These are phyloP conservation scores for Brachypteracias leptosomus DNA, from an alignment of 2,113 vertebrate species.

Conservation along the genomic window DNA sequence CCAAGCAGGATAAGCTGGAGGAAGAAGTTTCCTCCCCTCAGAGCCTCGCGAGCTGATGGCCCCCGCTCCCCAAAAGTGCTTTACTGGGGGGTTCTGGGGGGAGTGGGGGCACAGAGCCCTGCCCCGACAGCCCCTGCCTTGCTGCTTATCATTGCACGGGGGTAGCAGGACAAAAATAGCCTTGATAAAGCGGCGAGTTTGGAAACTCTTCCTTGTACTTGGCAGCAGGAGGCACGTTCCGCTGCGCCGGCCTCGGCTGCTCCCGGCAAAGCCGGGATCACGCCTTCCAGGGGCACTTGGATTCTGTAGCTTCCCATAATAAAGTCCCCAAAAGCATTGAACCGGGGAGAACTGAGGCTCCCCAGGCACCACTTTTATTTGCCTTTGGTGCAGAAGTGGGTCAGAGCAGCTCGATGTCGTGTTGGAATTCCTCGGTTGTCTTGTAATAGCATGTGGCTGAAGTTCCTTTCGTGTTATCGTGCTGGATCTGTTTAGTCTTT, in stretches of 20 bases:
- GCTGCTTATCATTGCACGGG: neutral
- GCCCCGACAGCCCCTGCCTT: neutral
- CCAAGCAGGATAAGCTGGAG: neutral
- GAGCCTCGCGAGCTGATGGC: neutral
- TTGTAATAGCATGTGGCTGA: neutral
- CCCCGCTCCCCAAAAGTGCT: neutral
- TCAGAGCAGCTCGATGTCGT: neutral
- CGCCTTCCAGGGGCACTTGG: neutral
- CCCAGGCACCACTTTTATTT: neutral
- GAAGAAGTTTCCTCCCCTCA: slow-evolving; percentile 11
- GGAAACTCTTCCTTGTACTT: neutral
- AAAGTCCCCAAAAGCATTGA: neutral
- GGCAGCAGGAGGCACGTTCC: neutral
- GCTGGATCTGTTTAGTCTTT: slow-evolving; percentile 29
- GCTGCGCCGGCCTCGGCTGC: slow-evolving; percentile 19
- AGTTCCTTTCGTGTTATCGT: neutral
- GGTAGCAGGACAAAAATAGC: neutral
- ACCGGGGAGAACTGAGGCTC: neutral
- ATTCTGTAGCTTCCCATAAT: neutral
- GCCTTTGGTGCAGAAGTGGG: neutral
- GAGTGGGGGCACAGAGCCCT: neutral
- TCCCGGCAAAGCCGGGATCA: neutral
- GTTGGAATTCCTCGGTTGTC: neutral
- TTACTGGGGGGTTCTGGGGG: neutral
- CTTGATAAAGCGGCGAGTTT: slow-evolving; percentile 13